Percentiles rank a stretch among this genome's conserved stretches.
These are phyloP conservation scores for Bursaphelenchus mucronatus DNA, from an alignment of 1,140 invertebrate species.

Conservation along the genomic window DNA sequence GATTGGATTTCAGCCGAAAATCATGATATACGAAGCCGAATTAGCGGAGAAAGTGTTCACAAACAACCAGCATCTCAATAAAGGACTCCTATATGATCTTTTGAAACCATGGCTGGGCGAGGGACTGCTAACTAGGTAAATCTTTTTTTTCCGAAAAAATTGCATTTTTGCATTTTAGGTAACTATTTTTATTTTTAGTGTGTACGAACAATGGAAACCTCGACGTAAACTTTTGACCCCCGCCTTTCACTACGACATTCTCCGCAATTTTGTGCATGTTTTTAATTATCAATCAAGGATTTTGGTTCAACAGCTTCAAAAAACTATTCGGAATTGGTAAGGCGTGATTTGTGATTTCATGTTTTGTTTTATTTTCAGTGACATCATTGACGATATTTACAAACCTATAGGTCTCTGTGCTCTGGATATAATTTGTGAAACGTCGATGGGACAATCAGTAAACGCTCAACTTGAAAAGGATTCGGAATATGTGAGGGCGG, in stretches of 20 bases:
- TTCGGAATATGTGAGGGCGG: constrained; percentile 65
- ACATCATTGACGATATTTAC: constrained; percentile 36
- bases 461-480: constrained; percentile 69
- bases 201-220: constrained; percentile 70
- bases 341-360: constrained; percentile 65
- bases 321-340: constrained; percentile 65
- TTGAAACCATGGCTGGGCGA: constrained; percentile 76
- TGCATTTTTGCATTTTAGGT: neutral
- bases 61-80: constrained; percentile 74
- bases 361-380: constrained; percentile 65
- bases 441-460: constrained; percentile 75
- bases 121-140: constrained; percentile 73
- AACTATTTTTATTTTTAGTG: constrained; percentile 9
- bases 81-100: constrained; percentile 70
- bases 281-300: constrained; percentile 74
- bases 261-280: constrained; percentile 76
- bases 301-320: constrained; percentile 68
- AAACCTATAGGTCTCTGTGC: constrained; percentile 73
- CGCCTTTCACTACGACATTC: constrained; percentile 81
- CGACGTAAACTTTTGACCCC: constrained; percentile 82
- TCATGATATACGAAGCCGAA: constrained; percentile 61
- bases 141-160: constrained; percentile 6
- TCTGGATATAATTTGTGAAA: constrained; percentile 80
- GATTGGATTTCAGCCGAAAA: constrained; percentile 25
- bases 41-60: constrained; percentile 68